Base-by-base conservation (phyloP, 2,888 invertebrate species). In the Furcula furcula region DNA sequence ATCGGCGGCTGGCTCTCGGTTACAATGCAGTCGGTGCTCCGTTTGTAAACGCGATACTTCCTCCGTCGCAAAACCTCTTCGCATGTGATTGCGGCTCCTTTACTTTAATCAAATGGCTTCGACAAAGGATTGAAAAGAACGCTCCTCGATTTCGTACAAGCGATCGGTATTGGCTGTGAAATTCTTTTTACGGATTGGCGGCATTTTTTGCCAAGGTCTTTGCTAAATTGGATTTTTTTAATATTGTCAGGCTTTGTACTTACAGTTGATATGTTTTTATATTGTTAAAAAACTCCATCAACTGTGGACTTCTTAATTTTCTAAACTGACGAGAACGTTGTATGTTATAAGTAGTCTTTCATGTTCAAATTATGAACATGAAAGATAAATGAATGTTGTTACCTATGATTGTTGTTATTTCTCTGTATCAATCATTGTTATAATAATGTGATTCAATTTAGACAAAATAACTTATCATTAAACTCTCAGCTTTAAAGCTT, bases 31-130 rank as follows among this genome's bases (percentile, higher is more conserved):
- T 76, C 89, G 89, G 89, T 73, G 65, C 69, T 55, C 64, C 81
- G 75, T 85, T 68, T 88, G 89, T 84, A 84, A 84, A 89, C 73
- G 83, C 77, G 89, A 89, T 89, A 89, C 89, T 89, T 89, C 89
- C 88, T 82, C 70, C 76, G 66, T 70, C 64, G 69, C 72, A 65
- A 67, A 78, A 74, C 73, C 71, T 72, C 68, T 78, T 65, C 76
- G 75, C 78, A 76, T 83, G 74, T 79, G 84, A 85, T 81, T 84
- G 82, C 77, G 84, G 84, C 77, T 71, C 77, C 77, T 84, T 84
- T 79, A 76, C 79, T 80, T 85, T 87, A 86, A 87, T 87, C 86
- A 87, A 86, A 88, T 81, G 75, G 71, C 74, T 74, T 66, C 77
- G 78, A 87, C 87, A 87, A 88, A 87, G 87, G 86, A 80, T 86